A percentile compares a stretch with the other conserved stretches of the same genome.
Evolutionary conservation across 1,140 invertebrate species (phyloP).

Genomic region (Leptinotarsa lineolata): DNA sequence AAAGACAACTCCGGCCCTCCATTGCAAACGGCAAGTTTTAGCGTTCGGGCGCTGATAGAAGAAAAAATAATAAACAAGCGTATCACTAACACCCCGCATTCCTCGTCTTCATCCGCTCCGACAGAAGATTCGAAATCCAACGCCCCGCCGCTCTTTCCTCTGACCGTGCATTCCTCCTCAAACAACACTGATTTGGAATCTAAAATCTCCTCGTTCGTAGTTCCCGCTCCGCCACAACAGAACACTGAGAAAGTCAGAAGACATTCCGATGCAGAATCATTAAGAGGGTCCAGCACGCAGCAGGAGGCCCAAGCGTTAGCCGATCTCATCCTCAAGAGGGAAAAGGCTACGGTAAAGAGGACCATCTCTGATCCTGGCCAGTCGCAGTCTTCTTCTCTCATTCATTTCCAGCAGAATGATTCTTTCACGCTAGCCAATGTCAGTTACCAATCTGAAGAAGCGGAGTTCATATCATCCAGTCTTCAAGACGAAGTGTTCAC

Average conservation of each 20-base stretch:
- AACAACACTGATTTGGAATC: conserved; percentile 55
- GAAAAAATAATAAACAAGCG: conserved; percentile 90
- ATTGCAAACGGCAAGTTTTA: conserved; percentile 84
- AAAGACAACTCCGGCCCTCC: conserved; percentile 80
- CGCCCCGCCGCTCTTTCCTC: conserved; percentile 59
- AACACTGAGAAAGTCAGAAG: conserved; percentile 63
- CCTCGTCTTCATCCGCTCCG: conserved; percentile 57
- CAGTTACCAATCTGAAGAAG: conserved; percentile 67
- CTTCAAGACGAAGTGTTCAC: conserved; percentile 79
- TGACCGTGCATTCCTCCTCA: conserved; percentile 59
- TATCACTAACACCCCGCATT: conserved; percentile 60
- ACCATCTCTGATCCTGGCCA: conserved; percentile 69
- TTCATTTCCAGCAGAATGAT: conserved; percentile 63
- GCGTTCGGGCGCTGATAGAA: conserved; percentile 84
- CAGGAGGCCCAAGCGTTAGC: conserved; percentile 64
- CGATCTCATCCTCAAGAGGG: conserved; percentile 62
- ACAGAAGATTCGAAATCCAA: conserved; percentile 61
- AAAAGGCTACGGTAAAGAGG: conserved; percentile 70
- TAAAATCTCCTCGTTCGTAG: conserved; percentile 64
- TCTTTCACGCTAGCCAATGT: conserved; percentile 67
- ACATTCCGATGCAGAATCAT: conserved; percentile 68
- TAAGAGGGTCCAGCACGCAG: conserved; percentile 62
- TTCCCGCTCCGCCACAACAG: conserved; percentile 64
- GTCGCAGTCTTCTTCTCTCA: conserved; percentile 59
- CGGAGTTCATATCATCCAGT: conserved; percentile 72